phyloP scores from a whole-genome alignment of 2,797 vertebrate genomes.

The Moxostoma hubbsi region DNA sequence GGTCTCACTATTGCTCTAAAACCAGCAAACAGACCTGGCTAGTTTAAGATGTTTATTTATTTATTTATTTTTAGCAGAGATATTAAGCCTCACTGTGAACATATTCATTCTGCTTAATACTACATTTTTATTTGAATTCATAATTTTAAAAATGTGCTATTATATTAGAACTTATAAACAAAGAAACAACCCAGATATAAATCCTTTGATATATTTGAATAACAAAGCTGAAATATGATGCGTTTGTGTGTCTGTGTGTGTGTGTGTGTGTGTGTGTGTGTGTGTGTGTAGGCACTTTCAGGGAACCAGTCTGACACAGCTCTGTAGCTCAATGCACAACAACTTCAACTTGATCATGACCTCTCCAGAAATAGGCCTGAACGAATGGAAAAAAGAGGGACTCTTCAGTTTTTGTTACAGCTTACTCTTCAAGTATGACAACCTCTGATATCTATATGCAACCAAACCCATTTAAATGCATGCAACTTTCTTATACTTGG shows the following conservation, averaged over 20 bases:
- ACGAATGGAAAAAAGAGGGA: constrained; percentile 77
- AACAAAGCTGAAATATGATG: not conserved
- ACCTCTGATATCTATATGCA: no score
- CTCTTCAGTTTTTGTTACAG: constrained; percentile 84
- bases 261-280: constrained; percentile 14
- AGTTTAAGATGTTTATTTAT: no score
- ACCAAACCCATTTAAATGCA: no score
- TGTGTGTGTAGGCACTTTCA: constrained; percentile 79
- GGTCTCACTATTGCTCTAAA: no score
- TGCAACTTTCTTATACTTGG: not conserved
- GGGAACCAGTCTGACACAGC: constrained; percentile 69
- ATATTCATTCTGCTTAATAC: not conserved
- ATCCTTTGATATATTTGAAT: not conserved
- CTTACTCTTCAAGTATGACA: constrained; percentile 83
- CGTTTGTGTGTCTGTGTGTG: not conserved
- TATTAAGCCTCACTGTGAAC: not conserved
- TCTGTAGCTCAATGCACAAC: constrained; percentile 74
- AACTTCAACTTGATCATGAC: constrained; percentile 76
- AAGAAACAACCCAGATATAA: no score
- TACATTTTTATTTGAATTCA: no score
- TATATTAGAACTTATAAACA: no score
- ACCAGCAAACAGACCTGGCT: no score
- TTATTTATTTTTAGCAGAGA: no score
- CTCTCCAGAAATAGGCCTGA: constrained; percentile 46
- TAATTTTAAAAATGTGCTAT: no score